Evolutionary conservation across 2,113 vertebrate genomes (phyloP).

Genomic region (Pontoporia blainvillei): DNA sequence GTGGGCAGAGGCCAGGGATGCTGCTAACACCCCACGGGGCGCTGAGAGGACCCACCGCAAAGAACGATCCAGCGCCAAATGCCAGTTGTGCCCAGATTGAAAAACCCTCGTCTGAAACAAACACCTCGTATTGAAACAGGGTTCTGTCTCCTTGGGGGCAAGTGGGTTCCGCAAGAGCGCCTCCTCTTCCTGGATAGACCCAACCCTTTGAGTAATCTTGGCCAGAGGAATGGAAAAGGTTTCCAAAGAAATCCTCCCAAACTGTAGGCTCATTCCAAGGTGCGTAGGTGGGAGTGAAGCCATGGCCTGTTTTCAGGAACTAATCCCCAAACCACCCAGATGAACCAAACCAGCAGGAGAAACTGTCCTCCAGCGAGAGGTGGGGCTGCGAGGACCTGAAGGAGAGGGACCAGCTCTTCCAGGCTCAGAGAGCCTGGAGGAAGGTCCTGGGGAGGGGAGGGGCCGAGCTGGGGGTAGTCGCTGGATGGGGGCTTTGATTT

Average conservation of each 20-base stretch:
- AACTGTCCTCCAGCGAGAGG: not conserved
- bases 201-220: not conserved
- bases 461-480: not conserved
- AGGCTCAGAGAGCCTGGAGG: not conserved
- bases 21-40: not conserved
- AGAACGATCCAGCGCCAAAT: not conserved
- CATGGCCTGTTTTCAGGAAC: accelerated
- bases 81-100: not conserved
- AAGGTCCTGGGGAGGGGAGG: not conserved
- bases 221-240: not conserved
- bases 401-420: not conserved
- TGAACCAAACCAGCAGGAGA: not conserved
- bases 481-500: not conserved
- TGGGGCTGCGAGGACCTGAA: not conserved
- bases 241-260: not conserved
- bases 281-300: not conserved
- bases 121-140: not conserved
- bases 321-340: not conserved
- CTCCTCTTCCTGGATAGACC: not conserved
- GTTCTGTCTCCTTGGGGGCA: not conserved
- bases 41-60: not conserved
- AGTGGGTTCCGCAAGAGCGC: not conserved
- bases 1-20: too few species aligned
- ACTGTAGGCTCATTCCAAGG: not conserved
- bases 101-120: not conserved